Percentiles rank a stretch among this genome's conserved stretches.
phyloP scores from a whole-genome alignment of 1,140 invertebrate genomes.

The Rhysida immarginata region DNA sequence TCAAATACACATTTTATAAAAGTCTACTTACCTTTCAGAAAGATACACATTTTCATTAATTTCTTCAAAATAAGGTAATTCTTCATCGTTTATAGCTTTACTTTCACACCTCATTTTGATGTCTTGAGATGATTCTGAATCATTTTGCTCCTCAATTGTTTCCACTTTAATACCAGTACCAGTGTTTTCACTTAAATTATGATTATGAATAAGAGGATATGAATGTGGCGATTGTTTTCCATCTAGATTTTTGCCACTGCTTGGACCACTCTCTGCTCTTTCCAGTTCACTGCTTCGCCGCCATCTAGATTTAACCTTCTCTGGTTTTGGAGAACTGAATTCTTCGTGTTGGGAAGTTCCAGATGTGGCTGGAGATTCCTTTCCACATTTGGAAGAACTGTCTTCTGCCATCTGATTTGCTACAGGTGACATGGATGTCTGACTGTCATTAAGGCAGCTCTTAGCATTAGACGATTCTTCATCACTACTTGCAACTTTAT shows the following conservation, averaged over 20 bases:
- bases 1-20: too few species aligned
- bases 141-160: not conserved
- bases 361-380: not conserved
- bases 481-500: not conserved
- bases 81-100: conserved; percentile 30
- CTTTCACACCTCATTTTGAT: not conserved
- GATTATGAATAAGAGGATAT: too few species aligned
- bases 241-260: too few species aligned
- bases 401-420: not conserved
- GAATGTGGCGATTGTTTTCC: too few species aligned
- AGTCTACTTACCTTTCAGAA: conserved; percentile 30
- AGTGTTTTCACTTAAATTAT: not conserved
- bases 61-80: conserved; percentile 58
- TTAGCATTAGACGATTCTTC: not conserved
- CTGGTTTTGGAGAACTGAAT: conserved; percentile 37
- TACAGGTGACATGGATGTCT: not conserved
- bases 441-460: not conserved
- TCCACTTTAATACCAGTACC: not conserved
- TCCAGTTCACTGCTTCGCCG: conserved; percentile 64
- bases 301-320: conserved; percentile 76
- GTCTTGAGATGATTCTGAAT: not conserved
- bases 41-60: conserved; percentile 69
- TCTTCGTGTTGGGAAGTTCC: conserved; percentile 4
- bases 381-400: not conserved
- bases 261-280: conserved; percentile 25